A percentile compares a stretch with the other conserved stretches of the same genome.
Conservation (phyloP, 2,113 vertebrate species). For the Peromyscus californicus region DNA sequence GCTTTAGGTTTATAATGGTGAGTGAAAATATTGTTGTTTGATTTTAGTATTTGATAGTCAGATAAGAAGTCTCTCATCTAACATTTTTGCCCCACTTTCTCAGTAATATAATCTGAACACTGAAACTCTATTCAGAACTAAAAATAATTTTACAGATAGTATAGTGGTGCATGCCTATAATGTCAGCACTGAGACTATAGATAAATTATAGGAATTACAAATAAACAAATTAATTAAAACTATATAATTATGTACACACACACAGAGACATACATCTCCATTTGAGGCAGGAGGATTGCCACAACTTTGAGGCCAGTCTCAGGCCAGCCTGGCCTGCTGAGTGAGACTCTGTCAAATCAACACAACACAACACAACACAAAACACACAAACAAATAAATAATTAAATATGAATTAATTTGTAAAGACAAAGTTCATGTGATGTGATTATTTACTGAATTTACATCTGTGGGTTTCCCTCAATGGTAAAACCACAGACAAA, state of each 20-base stretch:
- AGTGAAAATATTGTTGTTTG: neutral
- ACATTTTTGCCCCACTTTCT: neutral
- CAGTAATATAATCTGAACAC: neutral
- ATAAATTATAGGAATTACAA: neutral
- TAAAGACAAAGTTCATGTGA: neutral
- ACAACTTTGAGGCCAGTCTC: neutral
- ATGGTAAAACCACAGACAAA: neutral
- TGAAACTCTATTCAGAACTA: neutral
- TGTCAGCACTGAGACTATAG: neutral
- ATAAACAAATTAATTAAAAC: neutral
- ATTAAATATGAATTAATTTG: neutral
- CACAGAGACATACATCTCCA: neutral
- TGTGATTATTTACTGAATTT: neutral
- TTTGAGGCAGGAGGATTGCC: neutral
- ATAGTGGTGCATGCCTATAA: neutral
- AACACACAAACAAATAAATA: too few relatives aligned
- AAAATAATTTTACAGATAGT: neutral
- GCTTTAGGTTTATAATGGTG: neutral
- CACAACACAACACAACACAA: neutral
- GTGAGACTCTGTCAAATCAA: neutral
- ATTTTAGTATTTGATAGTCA: neutral
- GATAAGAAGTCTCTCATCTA: neutral
- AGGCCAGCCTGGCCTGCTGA: neutral
- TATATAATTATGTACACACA: neutral
- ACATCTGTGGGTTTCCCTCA: neutral